Conservation (phyloP, 1,140 invertebrate genomes). For the Lepidurus packardi region DNA sequence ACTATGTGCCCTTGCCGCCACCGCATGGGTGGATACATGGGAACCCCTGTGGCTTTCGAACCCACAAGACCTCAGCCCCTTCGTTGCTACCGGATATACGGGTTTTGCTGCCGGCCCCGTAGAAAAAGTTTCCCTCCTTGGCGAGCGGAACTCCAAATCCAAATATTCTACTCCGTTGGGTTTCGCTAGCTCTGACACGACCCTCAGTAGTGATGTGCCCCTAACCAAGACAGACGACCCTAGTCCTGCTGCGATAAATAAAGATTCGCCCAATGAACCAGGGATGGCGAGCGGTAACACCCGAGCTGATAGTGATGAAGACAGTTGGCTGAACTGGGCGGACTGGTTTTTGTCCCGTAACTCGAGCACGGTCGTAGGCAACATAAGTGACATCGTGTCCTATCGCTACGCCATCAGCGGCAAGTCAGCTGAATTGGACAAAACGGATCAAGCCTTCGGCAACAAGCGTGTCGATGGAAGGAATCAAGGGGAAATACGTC, state of each 20-base stretch:
- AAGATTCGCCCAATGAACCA: not conserved
- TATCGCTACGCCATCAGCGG: conserved; percentile 17
- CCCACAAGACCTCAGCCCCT: conserved; percentile 24
- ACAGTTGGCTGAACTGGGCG: not conserved
- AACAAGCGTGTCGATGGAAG: not conserved
- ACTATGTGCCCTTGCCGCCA: conserved; percentile 28
- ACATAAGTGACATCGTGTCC: conserved; percentile 10
- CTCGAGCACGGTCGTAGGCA: not conserved
- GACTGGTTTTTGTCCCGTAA: not conserved
- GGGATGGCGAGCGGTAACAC: not conserved
- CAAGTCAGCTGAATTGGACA: not conserved
- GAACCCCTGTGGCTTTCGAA: conserved; percentile 29
- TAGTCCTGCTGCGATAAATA: not conserved
- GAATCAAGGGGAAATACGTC: not conserved
- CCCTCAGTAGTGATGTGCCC: not conserved
- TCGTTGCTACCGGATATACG: conserved; percentile 31
- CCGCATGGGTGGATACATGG: conserved; percentile 34
- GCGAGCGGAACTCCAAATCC: not conserved
- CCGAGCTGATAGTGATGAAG: not conserved
- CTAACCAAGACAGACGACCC: not conserved
- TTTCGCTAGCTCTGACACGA: conserved; percentile 12
- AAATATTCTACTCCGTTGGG: not conserved
- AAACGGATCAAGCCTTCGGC: not conserved
- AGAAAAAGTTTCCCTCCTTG: not conserved
- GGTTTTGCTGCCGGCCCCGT: conserved; percentile 2